Evolutionary conservation across 2,888 invertebrate genomes (phyloP), one percentile per base, ranked within the genome.

Genomic region (Polydrusus cervinus): DNA sequence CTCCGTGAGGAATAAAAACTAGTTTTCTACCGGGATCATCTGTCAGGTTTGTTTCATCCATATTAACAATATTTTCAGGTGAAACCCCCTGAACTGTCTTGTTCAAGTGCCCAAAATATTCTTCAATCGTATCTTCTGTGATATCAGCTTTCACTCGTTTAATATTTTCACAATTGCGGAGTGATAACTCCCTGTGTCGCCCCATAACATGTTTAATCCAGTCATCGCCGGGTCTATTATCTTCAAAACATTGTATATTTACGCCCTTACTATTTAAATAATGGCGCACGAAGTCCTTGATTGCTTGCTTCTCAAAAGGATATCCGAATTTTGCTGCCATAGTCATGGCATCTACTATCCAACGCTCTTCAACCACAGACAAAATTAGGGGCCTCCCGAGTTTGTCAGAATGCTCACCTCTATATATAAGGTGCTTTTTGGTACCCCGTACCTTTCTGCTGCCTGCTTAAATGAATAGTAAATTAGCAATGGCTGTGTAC

Each of bases 201-300:
- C 43, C 18, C 55, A 70, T 60, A 74, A 70, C 69, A 38, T 69
- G 34, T 25, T 49, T 1, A 65, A 64, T 64, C 70, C 62, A 75
- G 53, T 71, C 75, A 65, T 71, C 65, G 57, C 71, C 57, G 45
- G 65, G 74, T 71, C 62, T 64, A 71, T 75, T 75, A 65, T 71
- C 51, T 51, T 65, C 16, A 45, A 71, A 75, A 47, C 43, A 43
- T 43, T 43, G 16, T 47, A 47, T 16, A 45, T 14, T 8, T 47
- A 16, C 3, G 47, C 47, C 47, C 47, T 16, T 47, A 47, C 16
- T 47, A n/a, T 47, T 47, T 47, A 47, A 47, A 47, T 47, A 47
- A 47, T 47, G 47, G 47, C 47, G 16, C 47, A 47, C 47, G 47
- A 47, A 47, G 47, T 47, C 47, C 47, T 47, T 47, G 47, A 14